Base-by-base conservation (phyloP, 2,113 vertebrate species). In the Atlantisia rogersi region DNA sequence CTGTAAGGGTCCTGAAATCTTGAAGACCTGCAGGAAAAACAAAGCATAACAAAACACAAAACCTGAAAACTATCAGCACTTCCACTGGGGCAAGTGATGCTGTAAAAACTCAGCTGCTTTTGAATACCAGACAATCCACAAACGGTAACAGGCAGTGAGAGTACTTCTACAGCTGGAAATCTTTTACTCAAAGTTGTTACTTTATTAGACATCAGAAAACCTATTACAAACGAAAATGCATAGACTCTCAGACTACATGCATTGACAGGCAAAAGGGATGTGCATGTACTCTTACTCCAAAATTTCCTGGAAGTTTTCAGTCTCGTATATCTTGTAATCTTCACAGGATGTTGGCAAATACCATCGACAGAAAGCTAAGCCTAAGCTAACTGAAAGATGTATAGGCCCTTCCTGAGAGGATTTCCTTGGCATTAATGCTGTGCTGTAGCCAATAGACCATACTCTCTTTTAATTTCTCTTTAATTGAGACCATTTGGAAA, bases 391-490 rank as follows among this genome's bases (percentile, higher is more conserved):
- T 52, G 52, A 81, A 88, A 92, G 52, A 86, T 93, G 83, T 81
- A 86, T 53, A 77, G 78, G 24, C 7, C 65, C 17, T 86, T 70
- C 86, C 31, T 18, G 11, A 84, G 90, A 92, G 69, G 62, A 95
- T 93, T 94, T 93, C 69, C 46, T 90, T 71, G 53, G 46, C 75
- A 90, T 82, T 82, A 80, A 60, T 76, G 84, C 86, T 14, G 2
- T 58, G 19, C 80, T 86, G 19, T 32, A 92, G 37, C 40, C 21
- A 88, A 81, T 32, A 86, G 42, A 60, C 24, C 17, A 81, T 76
- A 52, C n/a, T 95, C 42, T 6, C 19, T 28, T 82, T 79, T 88
- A 21, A 90, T 92, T 94, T 93, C 18, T 86, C 96, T 93, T 86
- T 60, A 88, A 94, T 44, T 70, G 32, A 28, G 60, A 17, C 64